Percentiles rank a stretch among this genome's conserved stretches.
Evolutionary conservation across 2,888 invertebrate genomes (phyloP).

Genomic region (Eupithecia tripunctaria): DNA sequence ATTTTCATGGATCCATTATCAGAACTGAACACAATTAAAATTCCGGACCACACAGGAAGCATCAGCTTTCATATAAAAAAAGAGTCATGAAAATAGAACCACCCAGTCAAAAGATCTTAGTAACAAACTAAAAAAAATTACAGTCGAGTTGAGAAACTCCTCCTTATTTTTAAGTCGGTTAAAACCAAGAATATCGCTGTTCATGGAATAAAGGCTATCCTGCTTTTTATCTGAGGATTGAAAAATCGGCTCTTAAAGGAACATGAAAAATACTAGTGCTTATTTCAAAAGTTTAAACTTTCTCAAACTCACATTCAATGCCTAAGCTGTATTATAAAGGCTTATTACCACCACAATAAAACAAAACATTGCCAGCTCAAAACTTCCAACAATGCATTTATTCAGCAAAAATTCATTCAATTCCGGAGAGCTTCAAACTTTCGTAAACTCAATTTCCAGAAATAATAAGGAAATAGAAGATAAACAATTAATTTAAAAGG

Average conservation of each 20-base stretch:
- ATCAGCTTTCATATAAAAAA: too few relatives aligned
- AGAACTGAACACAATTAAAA: too few relatives aligned
- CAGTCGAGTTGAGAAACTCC: too few relatives aligned
- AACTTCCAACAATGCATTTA: constrained; percentile 26
- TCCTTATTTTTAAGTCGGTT: too few relatives aligned
- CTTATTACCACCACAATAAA: constrained; percentile 16
- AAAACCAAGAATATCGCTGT: neutral
- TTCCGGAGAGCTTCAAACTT: constrained; percentile 19
- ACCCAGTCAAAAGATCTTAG: too few relatives aligned
- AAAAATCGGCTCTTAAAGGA: too few relatives aligned
- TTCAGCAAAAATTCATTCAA: constrained; percentile 17
- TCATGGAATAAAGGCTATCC: neutral
- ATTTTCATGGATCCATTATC: too few relatives aligned
- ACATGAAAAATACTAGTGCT: neutral
- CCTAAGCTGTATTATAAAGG: neutral
- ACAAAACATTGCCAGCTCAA: constrained; percentile 15
- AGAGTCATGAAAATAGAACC: too few relatives aligned
- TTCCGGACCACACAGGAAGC: too few relatives aligned
- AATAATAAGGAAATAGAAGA: constrained; percentile 36
- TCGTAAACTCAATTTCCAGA: constrained; percentile 35
- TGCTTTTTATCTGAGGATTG: neutral
- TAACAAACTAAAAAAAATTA: too few relatives aligned
- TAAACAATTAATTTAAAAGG: constrained; percentile 36
- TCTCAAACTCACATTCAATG: neutral
- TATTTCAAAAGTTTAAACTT: neutral